Evolutionary conservation across 2,888 invertebrate genomes (phyloP).

Genomic region (Myathropa florea): DNA sequence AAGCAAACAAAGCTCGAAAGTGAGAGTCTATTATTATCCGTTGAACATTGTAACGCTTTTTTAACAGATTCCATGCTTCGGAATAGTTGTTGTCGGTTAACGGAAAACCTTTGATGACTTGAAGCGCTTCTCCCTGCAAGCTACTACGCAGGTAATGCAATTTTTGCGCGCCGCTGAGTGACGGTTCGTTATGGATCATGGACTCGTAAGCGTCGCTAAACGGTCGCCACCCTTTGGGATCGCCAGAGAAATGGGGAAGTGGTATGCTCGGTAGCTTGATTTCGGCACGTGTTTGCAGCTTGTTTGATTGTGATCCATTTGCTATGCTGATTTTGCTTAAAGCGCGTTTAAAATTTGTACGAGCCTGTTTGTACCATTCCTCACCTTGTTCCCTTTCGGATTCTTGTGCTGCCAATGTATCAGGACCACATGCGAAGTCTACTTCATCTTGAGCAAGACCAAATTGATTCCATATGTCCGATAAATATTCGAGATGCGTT

Average conservation of each 20-base stretch:
- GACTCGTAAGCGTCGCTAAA: conserved; percentile 43
- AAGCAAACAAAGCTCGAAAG: conserved; percentile 11
- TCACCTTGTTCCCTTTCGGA: conserved; percentile 43
- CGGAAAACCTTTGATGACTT: conserved; percentile 30
- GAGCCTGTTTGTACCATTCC: conserved; percentile 26
- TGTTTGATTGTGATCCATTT: not conserved
- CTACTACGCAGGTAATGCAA: conserved; percentile 41
- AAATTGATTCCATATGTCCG: conserved; percentile 33
- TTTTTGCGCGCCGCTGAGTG: no score
- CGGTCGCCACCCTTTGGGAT: no score
- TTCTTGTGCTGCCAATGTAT: conserved; percentile 8
- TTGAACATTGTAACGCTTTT: conserved; percentile 34
- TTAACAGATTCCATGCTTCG: conserved; percentile 11
- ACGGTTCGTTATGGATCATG: conserved; percentile 24
- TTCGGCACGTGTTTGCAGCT: not conserved
- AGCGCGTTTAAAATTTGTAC: conserved; percentile 8
- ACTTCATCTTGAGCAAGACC: conserved; percentile 10
- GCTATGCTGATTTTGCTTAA: not conserved
- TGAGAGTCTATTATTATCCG: conserved; percentile 35
- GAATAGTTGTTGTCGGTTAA: conserved; percentile 9
- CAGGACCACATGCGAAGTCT: conserved; percentile 27
- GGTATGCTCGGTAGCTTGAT: not conserved
- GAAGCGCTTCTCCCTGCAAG: conserved; percentile 27
- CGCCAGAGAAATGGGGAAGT: conserved; percentile 27
- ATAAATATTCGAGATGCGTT: no score